These are phyloP conservation scores for Phalloptychus januarius DNA, from an alignment of 2,797 vertebrate genomes.

Conservation along the genomic window DNA sequence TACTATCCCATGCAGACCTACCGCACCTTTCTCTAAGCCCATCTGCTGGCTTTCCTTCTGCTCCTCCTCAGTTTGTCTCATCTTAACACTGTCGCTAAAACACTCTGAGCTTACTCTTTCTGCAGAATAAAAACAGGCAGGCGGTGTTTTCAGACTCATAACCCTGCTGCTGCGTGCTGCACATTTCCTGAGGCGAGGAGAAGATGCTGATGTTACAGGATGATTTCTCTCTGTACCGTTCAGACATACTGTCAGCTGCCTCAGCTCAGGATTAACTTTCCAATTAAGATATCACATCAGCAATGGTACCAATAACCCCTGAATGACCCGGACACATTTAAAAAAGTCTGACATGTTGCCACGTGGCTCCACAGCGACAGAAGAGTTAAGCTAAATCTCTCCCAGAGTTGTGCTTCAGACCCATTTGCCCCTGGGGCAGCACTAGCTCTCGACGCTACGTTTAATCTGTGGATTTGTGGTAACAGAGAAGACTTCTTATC, in stretches of 20 bases:
- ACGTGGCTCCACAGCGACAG: slow-evolving; percentile 57
- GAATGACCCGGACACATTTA: slow-evolving; percentile 70
- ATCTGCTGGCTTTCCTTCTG: slow-evolving; percentile 34
- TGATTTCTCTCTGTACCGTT: slow-evolving; percentile 38
- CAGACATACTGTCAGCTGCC: slow-evolving; percentile 57
- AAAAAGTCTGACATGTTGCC: slow-evolving; percentile 55
- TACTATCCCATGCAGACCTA: slow-evolving; percentile 56
- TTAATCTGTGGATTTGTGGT: slow-evolving; percentile 86
- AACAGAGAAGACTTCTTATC: slow-evolving; percentile 87
- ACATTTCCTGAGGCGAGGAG: slow-evolving; percentile 36
- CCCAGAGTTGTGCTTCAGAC: slow-evolving; percentile 67
- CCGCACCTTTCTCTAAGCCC: slow-evolving; percentile 47
- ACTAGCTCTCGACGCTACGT: slow-evolving; percentile 68
- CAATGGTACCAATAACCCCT: slow-evolving; percentile 60
- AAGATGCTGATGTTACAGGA: slow-evolving; percentile 39
- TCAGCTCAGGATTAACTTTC: slow-evolving; percentile 74
- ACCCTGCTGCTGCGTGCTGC: slow-evolving; percentile 41
- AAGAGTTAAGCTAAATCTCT: slow-evolving; percentile 75
- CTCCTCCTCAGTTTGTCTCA: slow-evolving; percentile 24
- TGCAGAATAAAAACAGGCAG: slow-evolving; percentile 20
- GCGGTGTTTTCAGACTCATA: slow-evolving; percentile 40
- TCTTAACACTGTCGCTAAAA: slow-evolving; percentile 17
- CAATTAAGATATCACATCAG: slow-evolving; percentile 82
- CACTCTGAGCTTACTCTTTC: slow-evolving; percentile 17
- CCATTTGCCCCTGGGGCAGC: slow-evolving; percentile 68